Evolutionary conservation across 2,888 invertebrate genomes (phyloP).

Genomic region (Phalangium opilio): DNA sequence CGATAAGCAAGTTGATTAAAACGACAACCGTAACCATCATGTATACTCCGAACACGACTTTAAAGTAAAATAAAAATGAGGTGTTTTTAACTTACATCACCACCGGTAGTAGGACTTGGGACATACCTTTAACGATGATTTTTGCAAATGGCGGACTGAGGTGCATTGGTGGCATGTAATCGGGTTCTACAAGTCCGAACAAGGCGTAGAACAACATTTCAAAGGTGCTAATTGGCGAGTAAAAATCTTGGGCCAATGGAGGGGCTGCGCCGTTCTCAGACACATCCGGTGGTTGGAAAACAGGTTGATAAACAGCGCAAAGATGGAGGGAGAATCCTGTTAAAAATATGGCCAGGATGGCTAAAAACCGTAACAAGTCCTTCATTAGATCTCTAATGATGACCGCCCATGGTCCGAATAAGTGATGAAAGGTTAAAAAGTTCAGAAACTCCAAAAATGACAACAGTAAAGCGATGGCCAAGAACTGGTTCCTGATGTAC

Average conservation of each 20-base stretch:
- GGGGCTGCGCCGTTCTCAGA: conserved; percentile 18
- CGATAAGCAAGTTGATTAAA: conserved; percentile 95
- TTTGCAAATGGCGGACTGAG: conserved; percentile 34
- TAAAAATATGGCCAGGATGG: conserved; percentile 93
- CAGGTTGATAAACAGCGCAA: conserved; percentile 74
- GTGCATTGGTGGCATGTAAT: conserved; percentile 38
- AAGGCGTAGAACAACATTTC: conserved; percentile 96
- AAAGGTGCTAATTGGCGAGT: conserved; percentile 80
- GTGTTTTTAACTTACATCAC: too few species aligned
- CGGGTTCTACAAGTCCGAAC: conserved; percentile 71
- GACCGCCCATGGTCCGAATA: conserved; percentile 99
- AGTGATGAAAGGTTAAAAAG: conserved; percentile 95
- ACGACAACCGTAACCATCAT: conserved; percentile 96
- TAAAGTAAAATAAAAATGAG: too few species aligned
- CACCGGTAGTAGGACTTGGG: too few species aligned
- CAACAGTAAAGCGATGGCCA: conserved; percentile 82
- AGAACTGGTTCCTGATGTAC: conserved; percentile 91
- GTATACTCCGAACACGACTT: conserved; percentile 82
- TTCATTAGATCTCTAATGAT: conserved; percentile 61
- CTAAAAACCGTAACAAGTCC: conserved; percentile 49
- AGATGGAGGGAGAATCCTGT: conserved; percentile 94
- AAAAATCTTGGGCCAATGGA: conserved; percentile 30
- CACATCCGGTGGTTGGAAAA: conserved; percentile 24
- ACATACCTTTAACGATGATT: conserved; percentile 25
- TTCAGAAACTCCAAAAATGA: conserved; percentile 95